These are phyloP conservation scores for Hirtodrosophila duncani DNA, from an alignment of 2,888 invertebrate genomes.

Conservation along the genomic window DNA sequence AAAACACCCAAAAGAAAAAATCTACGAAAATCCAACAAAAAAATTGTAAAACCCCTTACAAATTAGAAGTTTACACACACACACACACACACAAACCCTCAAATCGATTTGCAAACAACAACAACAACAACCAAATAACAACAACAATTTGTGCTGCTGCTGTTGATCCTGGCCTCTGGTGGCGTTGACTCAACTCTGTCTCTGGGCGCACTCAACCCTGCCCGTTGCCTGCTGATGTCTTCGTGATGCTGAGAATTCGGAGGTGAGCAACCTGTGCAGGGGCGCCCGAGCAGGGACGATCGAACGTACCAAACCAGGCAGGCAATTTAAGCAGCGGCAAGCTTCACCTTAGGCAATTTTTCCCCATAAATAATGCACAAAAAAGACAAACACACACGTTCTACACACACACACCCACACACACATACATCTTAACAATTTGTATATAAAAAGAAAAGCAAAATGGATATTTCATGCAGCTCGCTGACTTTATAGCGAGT, in stretches of 20 bases:
- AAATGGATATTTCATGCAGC: no score
- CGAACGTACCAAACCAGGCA: no score
- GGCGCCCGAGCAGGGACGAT: slow-evolving; percentile 1
- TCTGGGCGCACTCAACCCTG: slow-evolving; percentile 20
- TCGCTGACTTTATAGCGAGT: no score
- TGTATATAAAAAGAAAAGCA: no score
- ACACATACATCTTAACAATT: no score
- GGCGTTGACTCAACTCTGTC: slow-evolving; percentile 9
- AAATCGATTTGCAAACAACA: slow-evolving; percentile 45
- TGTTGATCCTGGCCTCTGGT: not conserved
- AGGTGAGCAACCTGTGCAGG: slow-evolving; percentile 63
- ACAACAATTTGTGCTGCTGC: slow-evolving; percentile 34
- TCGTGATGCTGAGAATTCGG: slow-evolving; percentile 76
- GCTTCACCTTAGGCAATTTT: no score
- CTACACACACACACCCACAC: no score
- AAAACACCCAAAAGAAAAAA: slow-evolving; percentile 17
- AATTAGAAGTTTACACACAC: slow-evolving; percentile 68
- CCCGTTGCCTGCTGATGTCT: slow-evolving; percentile 69
- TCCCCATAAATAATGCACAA: slow-evolving; percentile 47
- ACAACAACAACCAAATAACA: slow-evolving; percentile 36
- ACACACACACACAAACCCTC: slow-evolving; percentile 16
- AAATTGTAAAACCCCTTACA: slow-evolving; percentile 73
- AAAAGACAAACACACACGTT: slow-evolving; percentile 38
- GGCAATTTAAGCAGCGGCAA: no score
- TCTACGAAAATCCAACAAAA: slow-evolving; percentile 54